A percentile compares a stretch with the other conserved stretches of the same genome.
Conservation (phyloP, 2,888 invertebrate genomes). For the Lomographa bimaculata region DNA sequence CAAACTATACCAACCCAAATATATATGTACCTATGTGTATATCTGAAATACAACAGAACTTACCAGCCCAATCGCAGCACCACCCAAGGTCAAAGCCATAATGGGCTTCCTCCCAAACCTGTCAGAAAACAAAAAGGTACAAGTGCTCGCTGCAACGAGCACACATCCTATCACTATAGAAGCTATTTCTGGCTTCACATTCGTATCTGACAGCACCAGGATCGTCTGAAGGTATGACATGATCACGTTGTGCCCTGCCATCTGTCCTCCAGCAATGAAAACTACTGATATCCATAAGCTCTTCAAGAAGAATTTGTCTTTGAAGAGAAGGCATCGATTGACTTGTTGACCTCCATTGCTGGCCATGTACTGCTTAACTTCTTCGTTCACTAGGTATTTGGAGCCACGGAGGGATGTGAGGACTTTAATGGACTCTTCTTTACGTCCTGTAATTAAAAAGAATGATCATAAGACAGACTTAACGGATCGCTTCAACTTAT, state of each 20-base stretch:
- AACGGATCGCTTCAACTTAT: too few relatives aligned
- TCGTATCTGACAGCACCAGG: constrained; percentile 51
- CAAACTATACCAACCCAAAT: too few relatives aligned
- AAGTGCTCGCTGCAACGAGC: constrained; percentile 49
- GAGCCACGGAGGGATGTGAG: constrained; percentile 51
- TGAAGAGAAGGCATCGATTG: constrained; percentile 11
- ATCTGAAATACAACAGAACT: background rate
- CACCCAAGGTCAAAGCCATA: constrained; percentile 38
- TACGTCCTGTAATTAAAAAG: too few relatives aligned
- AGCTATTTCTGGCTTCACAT: constrained; percentile 48
- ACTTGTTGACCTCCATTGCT: constrained; percentile 4
- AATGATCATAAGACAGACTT: too few relatives aligned
- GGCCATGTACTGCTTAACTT: constrained; percentile 51
- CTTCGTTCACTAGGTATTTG: constrained; percentile 44
- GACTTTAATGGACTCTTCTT: constrained; percentile 45
- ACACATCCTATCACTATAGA: constrained; percentile 55
- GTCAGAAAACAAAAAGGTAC: constrained; percentile 42
- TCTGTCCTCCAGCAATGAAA: constrained; percentile 34
- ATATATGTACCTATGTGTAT: too few relatives aligned
- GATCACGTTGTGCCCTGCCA: constrained; percentile 54
- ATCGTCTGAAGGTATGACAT: constrained; percentile 57
- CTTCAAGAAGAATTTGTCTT: constrained; percentile 10
- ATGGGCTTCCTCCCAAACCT: constrained; percentile 51
- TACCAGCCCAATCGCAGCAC: constrained; percentile 49
- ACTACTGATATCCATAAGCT: constrained; percentile 7